These are phyloP conservation scores for Boloria euphrosyne DNA, from an alignment of 2,888 invertebrate species.

Conservation along the genomic window DNA sequence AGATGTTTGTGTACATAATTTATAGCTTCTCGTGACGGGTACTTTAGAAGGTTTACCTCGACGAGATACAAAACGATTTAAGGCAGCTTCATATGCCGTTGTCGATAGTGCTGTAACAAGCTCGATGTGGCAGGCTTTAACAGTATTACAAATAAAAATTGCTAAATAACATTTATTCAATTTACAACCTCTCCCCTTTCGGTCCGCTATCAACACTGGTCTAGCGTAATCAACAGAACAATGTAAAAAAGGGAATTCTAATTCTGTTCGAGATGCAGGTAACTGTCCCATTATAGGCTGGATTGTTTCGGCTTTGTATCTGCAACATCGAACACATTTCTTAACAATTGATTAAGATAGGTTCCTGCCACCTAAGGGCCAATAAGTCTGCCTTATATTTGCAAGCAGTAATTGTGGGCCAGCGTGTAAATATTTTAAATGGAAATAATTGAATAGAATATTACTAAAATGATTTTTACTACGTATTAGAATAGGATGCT, in stretches of 20 bases:
- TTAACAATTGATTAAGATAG: neutral
- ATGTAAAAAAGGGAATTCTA: neutral
- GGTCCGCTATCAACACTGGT: too few species aligned
- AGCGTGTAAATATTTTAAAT: slow-evolving; percentile 12
- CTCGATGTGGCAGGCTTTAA: slow-evolving; percentile 27
- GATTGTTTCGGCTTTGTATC: neutral
- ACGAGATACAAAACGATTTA: slow-evolving; percentile 16
- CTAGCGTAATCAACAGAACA: neutral
- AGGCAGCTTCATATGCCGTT: slow-evolving; percentile 26
- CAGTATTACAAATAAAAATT: too few species aligned
- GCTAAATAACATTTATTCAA: too few species aligned
- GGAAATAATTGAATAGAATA: slow-evolving; percentile 5
- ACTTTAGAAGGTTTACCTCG: slow-evolving; percentile 28
- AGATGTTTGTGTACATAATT: too few species aligned
- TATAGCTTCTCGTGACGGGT: too few species aligned
- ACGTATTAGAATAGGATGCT: slow-evolving; percentile 20
- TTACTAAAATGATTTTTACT: slow-evolving; percentile 13
- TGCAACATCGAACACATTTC: slow-evolving; percentile 1
- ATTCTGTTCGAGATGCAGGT: neutral
- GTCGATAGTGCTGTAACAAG: slow-evolving; percentile 29
- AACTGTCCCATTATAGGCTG: slow-evolving; percentile 12
- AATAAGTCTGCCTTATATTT: slow-evolving; percentile 6
- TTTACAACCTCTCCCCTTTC: too few species aligned
- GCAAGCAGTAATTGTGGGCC: slow-evolving; percentile 9
- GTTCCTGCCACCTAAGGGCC: slow-evolving; percentile 13